Base-by-base conservation (phyloP, 2,888 invertebrate genomes). In the Heterodera filipjevi region DNA sequence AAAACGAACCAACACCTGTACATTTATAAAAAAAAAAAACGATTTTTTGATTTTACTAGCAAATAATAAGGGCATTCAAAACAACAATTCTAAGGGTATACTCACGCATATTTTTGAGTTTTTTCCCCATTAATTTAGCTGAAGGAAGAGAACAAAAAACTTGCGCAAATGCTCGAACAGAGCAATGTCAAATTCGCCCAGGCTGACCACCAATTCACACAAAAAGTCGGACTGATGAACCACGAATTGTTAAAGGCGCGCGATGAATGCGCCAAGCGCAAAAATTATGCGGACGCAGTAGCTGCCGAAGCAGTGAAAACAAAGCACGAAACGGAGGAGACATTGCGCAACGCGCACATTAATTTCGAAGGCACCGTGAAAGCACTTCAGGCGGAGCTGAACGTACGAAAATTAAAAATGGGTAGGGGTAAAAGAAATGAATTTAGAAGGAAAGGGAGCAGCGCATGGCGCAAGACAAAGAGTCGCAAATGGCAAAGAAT, bases 121-220 rank as follows among this genome's bases (percentile, higher is more conserved):
- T 49, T 8, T 49, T 14, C 19, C 44, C n/a, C n/a, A n/a, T 19
- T 6, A 22, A 71, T 68, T 79, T 35, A 79, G 79, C 30, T 79
- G 22, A 79, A 71, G 22, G 79, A 79, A 16, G 78, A 79, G 33
- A 79, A 71, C 72, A 79, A 68, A 39, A 66, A 77, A 2, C 64
- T 79, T n/a, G 22, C 30, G 30, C 32, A 72, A 0, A 6, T 35
- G 39, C 22, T 72, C 5, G 72, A 16, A 5, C 72, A 49, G 32
- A 1, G 30, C 35, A 30, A 32, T 32, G n/a, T 30, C 44, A 72
- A 72, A n/a, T 27, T 53, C 10, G 27, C 12, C 32, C 49, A 77
- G 35, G 30, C 22, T 49, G 77, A 77, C 14, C 75, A 77, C 14
- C 64, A 64, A 22, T 75, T 30, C 14, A 30, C 32, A 3, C 75